Evolutionary conservation across 2,888 invertebrate species (phyloP), one percentile per base, ranked within the genome.

Genomic region (Crossocerus cetratus): DNA sequence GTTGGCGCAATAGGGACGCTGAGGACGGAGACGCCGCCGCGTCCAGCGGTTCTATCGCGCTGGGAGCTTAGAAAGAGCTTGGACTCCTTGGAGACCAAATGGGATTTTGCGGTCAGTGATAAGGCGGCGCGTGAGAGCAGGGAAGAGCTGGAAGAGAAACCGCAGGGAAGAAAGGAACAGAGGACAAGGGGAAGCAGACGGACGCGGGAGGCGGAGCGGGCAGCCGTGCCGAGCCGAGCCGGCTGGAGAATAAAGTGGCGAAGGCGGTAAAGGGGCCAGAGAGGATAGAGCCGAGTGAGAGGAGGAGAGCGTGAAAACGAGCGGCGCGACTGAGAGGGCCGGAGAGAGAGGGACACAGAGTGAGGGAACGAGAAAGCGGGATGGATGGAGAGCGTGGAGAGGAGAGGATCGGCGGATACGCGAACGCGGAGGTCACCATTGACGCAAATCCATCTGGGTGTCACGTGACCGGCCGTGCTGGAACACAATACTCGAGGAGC

Each of bases 381-480:
- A 57, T 53, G 66, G 56, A 45, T 21, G 45, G 63, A 61, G 11
- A 49, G 69, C 62, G 59, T 44, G 76, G 61, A 53, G 85, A 83
- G 85, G 85, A 91, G 92, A 90, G 91, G 69, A 49, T 55, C 49
- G 90, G 91, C 90, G 90, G 90, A 86, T 87, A 87, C 89, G 90
- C 90, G 87, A 89, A 91, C 89, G 86, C 91, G 93, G 93, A 94
- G 94, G 94, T 94, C 94, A 94, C 91, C 91, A 93, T 93, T 94
- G 94, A 94, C 94, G 94, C 93, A 94, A 94, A 93, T 93, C 91
- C 91, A 87, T 86, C 85, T 83, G 84, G 82, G 86, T 67, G 90
- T 93, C 93, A 93, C 93, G 93, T 93, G 93, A 92, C 90, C 66
- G 44, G 67, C 67, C 79, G 70, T 59, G 87, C 86, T 74, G 72